These are phyloP conservation scores for Apoderus coryli DNA, from an alignment of 2,888 invertebrate genomes.

Conservation along the genomic window DNA sequence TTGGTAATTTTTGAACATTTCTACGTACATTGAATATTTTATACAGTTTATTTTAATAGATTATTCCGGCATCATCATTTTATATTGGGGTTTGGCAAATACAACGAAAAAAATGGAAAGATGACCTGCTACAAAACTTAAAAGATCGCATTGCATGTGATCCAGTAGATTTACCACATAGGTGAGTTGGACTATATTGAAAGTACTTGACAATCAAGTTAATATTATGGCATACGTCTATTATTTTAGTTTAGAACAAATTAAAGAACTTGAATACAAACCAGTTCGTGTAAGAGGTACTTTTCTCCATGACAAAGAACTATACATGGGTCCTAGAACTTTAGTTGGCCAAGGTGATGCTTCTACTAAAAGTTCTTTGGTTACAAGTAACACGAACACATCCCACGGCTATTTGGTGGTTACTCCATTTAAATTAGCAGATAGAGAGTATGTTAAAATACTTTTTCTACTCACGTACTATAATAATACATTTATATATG, in stretches of 20 bases:
- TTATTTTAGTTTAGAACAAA: slow-evolving; percentile 43
- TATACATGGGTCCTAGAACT: slow-evolving; percentile 70
- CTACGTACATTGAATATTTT: no score
- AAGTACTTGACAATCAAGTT: no score
- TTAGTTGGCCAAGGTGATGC: slow-evolving; percentile 46
- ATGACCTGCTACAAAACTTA: slow-evolving; percentile 59
- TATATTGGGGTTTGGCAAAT: slow-evolving; percentile 89
- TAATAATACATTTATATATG: no score
- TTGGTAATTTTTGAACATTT: no score
- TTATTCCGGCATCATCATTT: slow-evolving; percentile 70
- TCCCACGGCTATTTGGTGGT: slow-evolving; percentile 60
- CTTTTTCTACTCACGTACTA: no score
- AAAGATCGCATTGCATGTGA: slow-evolving; percentile 41
- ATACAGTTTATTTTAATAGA: slow-evolving; percentile 32
- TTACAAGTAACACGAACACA: slow-evolving; percentile 39
- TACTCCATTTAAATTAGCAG: slow-evolving; percentile 73
- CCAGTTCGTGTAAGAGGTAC: slow-evolving; percentile 63
- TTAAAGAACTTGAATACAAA: slow-evolving; percentile 64
- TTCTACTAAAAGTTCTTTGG: slow-evolving; percentile 40
- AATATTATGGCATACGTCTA: not conserved
- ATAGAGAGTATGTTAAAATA: slow-evolving; percentile 55
- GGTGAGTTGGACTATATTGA: slow-evolving; percentile 19
- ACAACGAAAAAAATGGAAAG: slow-evolving; percentile 75
- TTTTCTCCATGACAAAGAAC: slow-evolving; percentile 75
- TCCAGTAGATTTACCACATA: slow-evolving; percentile 52